Conservation (phyloP, 2,113 vertebrate genomes). For the Phalacrocorax pelagicus region DNA sequence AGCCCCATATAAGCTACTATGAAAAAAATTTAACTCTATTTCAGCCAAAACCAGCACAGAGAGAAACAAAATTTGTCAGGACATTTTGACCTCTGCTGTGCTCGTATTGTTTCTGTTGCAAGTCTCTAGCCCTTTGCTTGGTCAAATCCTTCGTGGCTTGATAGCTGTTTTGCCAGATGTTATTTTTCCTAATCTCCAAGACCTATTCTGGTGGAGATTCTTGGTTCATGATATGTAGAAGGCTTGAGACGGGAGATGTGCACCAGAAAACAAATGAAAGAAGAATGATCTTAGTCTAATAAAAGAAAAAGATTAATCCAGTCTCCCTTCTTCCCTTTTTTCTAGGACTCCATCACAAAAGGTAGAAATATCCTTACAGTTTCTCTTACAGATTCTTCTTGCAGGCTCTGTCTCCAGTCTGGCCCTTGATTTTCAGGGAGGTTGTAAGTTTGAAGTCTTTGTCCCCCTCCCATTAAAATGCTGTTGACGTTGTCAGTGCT, state of each 20-base stretch:
- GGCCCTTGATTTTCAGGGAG: neutral
- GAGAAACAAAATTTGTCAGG: neutral
- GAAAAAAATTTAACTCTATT: too few species aligned
- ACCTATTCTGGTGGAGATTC: neutral
- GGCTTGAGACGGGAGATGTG: neutral
- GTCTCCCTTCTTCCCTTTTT: neutral
- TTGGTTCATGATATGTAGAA: neutral
- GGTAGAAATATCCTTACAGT: neutral
- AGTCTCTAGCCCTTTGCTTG: neutral
- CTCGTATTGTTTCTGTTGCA: neutral
- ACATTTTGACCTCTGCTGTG: neutral
- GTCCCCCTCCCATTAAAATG: neutral
- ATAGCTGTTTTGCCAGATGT: neutral
- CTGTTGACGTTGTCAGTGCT: neutral
- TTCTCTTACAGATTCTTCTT: neutral
- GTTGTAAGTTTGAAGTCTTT: neutral
- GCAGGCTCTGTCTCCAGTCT: accelerated
- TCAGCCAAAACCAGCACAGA: too few species aligned
- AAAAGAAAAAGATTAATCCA: neutral
- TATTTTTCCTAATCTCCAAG: neutral
- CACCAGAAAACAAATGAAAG: neutral
- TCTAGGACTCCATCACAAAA: neutral
- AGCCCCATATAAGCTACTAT: too few species aligned
- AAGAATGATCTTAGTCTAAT: neutral
- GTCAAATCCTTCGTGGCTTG: neutral